Evolutionary conservation across 2,797 vertebrate species (phyloP).

Genomic region (Enteromius fasciolatus): DNA sequence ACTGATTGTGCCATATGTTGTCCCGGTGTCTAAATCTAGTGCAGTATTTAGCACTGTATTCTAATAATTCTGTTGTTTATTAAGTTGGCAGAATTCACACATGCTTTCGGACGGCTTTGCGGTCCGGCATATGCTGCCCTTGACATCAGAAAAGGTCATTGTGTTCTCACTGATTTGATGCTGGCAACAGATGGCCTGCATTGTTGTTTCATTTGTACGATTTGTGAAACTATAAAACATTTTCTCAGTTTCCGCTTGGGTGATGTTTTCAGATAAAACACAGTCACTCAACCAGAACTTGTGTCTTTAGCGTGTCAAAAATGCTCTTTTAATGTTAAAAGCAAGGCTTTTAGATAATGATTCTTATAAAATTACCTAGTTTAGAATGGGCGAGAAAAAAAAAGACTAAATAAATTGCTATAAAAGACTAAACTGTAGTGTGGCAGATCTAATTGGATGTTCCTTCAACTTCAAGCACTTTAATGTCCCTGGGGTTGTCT

Average conservation of each 20-base stretch:
- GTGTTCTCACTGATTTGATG: conserved; percentile 70
- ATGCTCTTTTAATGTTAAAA: not conserved
- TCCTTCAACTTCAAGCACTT: conserved; percentile 17
- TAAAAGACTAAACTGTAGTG: conserved; percentile 3
- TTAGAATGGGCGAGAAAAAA: not conserved
- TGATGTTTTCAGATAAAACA: conserved; percentile 3
- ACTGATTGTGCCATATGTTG: conserved; percentile 70
- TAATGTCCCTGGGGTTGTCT: not conserved
- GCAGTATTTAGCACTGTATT: conserved; percentile 66
- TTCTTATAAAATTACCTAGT: not conserved
- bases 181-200: conserved; percentile 72
- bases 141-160: conserved; percentile 68
- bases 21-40: conserved; percentile 70
- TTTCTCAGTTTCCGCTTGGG: conserved; percentile 45
- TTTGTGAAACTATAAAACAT: conserved; percentile 46
- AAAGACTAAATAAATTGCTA: conserved; percentile 1
- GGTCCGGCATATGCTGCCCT: conserved; percentile 66
- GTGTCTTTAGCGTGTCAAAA: conserved; percentile 20
- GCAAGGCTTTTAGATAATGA: conserved; percentile 8
- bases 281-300: conserved; percentile 21
- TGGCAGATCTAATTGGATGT: not conserved
- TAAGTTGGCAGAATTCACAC: conserved; percentile 62
- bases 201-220: conserved; percentile 68
- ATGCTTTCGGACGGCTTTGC: conserved; percentile 59
- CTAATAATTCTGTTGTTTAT: conserved; percentile 73